Percentiles rank a stretch among this genome's conserved stretches.
These are phyloP conservation scores for Caenorhabditis afra DNA, from an alignment of 2,888 invertebrate species.

Conservation along the genomic window DNA sequence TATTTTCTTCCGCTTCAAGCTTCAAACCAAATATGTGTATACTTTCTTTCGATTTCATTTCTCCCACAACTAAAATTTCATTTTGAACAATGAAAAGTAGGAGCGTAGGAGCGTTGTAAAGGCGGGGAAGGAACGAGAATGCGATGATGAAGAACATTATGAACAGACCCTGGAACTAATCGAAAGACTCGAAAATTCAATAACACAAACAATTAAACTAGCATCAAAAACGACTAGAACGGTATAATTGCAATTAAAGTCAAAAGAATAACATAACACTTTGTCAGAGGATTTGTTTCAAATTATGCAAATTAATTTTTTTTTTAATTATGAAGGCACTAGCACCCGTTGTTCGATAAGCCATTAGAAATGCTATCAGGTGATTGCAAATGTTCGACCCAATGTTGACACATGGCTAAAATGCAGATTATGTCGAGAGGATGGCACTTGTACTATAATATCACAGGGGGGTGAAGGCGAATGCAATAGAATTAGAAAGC, in stretches of 20 bases:
- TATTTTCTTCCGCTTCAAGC: neutral
- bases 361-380: slow-evolving; percentile 41
- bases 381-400: slow-evolving; percentile 37
- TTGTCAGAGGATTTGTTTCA: too few relatives aligned
- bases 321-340: neutral
- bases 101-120: neutral
- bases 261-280: too few relatives aligned
- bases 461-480: slow-evolving; percentile 1
- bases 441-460: slow-evolving; percentile 32
- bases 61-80: neutral
- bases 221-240: slow-evolving; percentile 24
- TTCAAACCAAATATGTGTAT: neutral
- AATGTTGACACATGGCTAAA: slow-evolving; percentile 26
- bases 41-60: too few relatives aligned
- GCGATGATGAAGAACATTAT: neutral
- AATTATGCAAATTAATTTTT: neutral
- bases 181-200: slow-evolving; percentile 38
- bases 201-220: slow-evolving; percentile 16
- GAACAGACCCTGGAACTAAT: slow-evolving; percentile 1
- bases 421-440: slow-evolving; percentile 40
- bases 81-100: slow-evolving; percentile 19
- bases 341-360: slow-evolving; percentile 28
- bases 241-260: too few relatives aligned
- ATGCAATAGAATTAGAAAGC: too few relatives aligned
- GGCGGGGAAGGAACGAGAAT: too few relatives aligned